Percentiles rank a stretch among this genome's conserved stretches.
phyloP scores from a whole-genome alignment of 2,797 vertebrate genomes.

The Petrocephalus sullivani region DNA sequence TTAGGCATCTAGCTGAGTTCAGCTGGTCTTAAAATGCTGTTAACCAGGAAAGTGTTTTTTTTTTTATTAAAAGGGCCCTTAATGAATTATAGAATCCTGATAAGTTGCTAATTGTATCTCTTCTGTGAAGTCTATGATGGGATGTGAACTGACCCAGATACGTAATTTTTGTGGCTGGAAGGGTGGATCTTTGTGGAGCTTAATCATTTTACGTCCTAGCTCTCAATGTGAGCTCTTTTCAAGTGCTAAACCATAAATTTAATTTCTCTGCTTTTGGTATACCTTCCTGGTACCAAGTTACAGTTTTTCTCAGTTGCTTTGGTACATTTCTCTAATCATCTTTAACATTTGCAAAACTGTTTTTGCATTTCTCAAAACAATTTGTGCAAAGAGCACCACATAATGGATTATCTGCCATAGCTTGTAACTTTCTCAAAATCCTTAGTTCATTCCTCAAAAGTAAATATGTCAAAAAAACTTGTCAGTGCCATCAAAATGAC shows the following conservation, averaged over 20 bases:
- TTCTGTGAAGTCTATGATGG: not conserved
- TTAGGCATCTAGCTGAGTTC: not conserved
- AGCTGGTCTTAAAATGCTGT: not conserved
- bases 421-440: no score
- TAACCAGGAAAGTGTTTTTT: not conserved
- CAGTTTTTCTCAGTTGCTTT: no score
- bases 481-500: no score
- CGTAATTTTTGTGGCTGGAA: not conserved
- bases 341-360: no score
- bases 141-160: not conserved
- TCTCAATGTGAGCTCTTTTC: not conserved
- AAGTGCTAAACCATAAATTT: not conserved
- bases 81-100: not conserved
- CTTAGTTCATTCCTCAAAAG: no score
- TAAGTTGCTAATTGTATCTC: not conserved
- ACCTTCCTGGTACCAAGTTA: not conserved
- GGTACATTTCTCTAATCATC: no score
- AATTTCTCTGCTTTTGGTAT: not conserved
- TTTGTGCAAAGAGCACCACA: no score
- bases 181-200: not conserved
- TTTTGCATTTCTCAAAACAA: no score
- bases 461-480: no score
- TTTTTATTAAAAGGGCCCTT: not conserved
- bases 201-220: not conserved
- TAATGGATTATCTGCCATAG: no score